Evolutionary conservation across 2,888 invertebrate genomes (phyloP).

Genomic region (Drosophila mimetica): DNA sequence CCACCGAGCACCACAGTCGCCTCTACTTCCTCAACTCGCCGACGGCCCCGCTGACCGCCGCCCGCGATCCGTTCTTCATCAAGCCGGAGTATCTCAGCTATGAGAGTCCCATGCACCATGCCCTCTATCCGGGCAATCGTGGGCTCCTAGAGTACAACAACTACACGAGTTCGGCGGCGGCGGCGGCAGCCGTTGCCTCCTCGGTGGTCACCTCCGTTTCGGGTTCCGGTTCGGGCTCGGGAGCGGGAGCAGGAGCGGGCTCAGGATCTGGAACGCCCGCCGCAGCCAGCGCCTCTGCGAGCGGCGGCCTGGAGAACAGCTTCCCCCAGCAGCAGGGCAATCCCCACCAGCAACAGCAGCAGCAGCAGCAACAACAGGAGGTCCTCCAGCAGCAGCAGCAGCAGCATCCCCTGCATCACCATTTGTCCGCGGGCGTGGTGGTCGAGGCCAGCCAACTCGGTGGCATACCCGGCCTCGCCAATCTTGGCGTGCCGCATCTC

Average conservation of each 20-base stretch:
- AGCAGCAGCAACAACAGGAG: slow-evolving; percentile 53
- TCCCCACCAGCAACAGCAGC: slow-evolving; percentile 55
- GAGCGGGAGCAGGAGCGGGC: not conserved
- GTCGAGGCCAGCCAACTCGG: slow-evolving; percentile 19
- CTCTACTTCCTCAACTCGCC: slow-evolving; percentile 82
- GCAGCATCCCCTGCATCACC: slow-evolving; percentile 79
- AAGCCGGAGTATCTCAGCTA: slow-evolving; percentile 83
- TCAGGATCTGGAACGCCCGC: slow-evolving; percentile 29
- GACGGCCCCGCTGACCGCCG: slow-evolving; percentile 77
- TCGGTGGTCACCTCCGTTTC: slow-evolving; percentile 43
- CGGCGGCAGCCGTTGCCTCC: slow-evolving; percentile 68
- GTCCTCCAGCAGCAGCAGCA: slow-evolving; percentile 58
- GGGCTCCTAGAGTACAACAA: slow-evolving; percentile 82
- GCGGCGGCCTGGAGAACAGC: slow-evolving; percentile 66
- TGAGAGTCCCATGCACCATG: slow-evolving; percentile 83
- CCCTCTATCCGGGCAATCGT: slow-evolving; percentile 79
- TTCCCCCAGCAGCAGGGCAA: slow-evolving; percentile 50
- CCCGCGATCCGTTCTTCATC: slow-evolving; percentile 81
- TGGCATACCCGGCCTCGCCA: slow-evolving; percentile 23
- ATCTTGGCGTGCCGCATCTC: slow-evolving; percentile 28
- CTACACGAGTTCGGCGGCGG: slow-evolving; percentile 71
- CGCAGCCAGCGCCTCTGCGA: slow-evolving; percentile 42
- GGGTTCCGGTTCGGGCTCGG: not conserved
- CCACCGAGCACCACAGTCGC: slow-evolving; percentile 83
- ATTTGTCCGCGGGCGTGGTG: slow-evolving; percentile 72